Evolutionary conservation across 2,113 vertebrate genomes (phyloP).

Genomic region (Neolamprologus hecqui): DNA sequence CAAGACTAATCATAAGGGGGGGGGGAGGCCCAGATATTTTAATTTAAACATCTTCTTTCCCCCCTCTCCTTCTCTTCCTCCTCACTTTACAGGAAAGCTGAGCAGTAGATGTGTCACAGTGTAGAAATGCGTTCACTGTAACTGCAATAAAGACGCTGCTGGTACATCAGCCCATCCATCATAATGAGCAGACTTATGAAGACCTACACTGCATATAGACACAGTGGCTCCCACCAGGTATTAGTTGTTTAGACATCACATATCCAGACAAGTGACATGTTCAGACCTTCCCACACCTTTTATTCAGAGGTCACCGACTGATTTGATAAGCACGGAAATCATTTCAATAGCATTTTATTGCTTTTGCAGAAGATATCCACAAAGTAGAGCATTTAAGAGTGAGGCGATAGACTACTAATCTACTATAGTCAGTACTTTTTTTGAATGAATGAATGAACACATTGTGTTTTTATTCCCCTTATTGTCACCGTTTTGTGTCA

Average conservation of each 20-base stretch:
- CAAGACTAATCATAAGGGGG: not conserved
- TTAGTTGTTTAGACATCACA: not conserved
- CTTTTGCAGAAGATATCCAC: not conserved
- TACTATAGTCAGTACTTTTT: not conserved
- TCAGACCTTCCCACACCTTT: not conserved
- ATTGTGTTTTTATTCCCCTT: not conserved
- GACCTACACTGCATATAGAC: not conserved
- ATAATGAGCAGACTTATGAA: not conserved
- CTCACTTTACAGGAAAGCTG: not conserved
- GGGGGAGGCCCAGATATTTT: not conserved
- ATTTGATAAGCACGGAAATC: not conserved
- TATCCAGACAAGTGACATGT: not conserved
- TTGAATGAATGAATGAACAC: not conserved
- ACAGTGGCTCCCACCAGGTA: not conserved
- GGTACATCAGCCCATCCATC: not conserved
- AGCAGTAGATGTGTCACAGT: not conserved
- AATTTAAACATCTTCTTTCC: not conserved
- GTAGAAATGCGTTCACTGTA: not conserved
- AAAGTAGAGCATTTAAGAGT: not conserved
- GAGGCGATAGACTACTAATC: not conserved
- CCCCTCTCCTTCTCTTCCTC: not conserved
- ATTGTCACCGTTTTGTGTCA: not conserved
- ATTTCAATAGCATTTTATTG: not conserved
- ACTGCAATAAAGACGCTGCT: not conserved
- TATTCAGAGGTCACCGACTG: not conserved